These are phyloP conservation scores for Mandrillus leucophaeus DNA, from an alignment of 2,113 vertebrate species.

Conservation along the genomic window DNA sequence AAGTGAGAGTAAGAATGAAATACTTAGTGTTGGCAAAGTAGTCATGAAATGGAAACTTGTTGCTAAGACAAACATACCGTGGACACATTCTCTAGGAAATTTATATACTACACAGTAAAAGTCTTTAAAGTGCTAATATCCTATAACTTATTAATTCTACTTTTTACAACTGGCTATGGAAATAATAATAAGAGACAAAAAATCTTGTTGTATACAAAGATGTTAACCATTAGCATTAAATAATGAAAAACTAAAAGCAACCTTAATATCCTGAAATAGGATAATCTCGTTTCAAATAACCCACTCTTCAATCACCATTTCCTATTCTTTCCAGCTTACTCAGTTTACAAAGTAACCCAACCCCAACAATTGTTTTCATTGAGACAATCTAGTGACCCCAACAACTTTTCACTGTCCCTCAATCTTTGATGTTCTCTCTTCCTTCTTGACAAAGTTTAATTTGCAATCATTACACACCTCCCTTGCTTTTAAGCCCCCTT, in stretches of 20 bases:
- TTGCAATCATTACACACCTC: neutral
- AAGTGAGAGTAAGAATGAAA: neutral
- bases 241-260: neutral
- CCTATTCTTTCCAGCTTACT: neutral
- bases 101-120: neutral
- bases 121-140: constrained; percentile 19
- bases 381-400: neutral
- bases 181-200: neutral
- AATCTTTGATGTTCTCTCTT: neutral
- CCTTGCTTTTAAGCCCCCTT: neutral
- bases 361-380: neutral
- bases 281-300: neutral
- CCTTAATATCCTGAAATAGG: neutral
- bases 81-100: neutral
- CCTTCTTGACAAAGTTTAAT: neutral
- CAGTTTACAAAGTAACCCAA: constrained; percentile 1
- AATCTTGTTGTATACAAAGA: neutral
- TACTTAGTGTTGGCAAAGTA: neutral
- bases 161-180: neutral
- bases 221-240: neutral
- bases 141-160: neutral
- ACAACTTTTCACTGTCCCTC: neutral
- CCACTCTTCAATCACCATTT: neutral
- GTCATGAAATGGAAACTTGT: neutral
- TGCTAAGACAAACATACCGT: neutral